A percentile compares a stretch with the other conserved stretches of the same genome.
phyloP scores from a whole-genome alignment of 53 echinoderm and acorn worm species.

The Stichopus horrens region DNA sequence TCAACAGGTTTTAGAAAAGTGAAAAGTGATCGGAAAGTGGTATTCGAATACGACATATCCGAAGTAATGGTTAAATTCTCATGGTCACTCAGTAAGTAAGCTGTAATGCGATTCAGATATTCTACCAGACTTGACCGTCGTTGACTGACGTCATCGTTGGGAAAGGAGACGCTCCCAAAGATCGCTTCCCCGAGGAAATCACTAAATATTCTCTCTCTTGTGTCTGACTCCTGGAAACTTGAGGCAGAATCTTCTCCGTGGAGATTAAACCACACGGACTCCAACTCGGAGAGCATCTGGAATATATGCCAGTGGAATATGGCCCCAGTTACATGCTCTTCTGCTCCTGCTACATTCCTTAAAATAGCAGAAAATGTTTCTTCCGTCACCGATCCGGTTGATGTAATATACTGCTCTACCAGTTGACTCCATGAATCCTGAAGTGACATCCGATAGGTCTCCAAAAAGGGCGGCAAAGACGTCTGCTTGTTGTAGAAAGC shows the following conservation, averaged over 20 bases:
- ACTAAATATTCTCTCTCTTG: not conserved
- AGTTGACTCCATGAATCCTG: not conserved
- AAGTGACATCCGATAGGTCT: not conserved
- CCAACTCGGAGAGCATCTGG: conserved; percentile 2
- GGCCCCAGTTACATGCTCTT: not conserved
- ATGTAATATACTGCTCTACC: not conserved
- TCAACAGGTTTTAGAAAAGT: not conserved
- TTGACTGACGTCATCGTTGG: not conserved
- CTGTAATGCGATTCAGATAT: conserved; percentile 10
- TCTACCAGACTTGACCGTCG: not conserved
- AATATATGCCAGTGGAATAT: conserved; percentile 18
- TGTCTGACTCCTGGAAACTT: no score
- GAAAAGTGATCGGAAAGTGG: not conserved
- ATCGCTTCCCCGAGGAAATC: not conserved
- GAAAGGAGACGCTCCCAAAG: not conserved
- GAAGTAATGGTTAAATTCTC: not conserved
- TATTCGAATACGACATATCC: not conserved
- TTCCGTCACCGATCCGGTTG: not conserved
- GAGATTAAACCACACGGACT: not conserved
- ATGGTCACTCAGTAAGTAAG: conserved; percentile 5
- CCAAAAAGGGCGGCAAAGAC: not conserved
- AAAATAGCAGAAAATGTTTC: not conserved
- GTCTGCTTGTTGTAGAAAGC: not conserved
- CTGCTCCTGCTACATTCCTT: not conserved
- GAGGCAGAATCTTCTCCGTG: not conserved